Evolutionary conservation across 2,113 vertebrate species (phyloP).

Genomic region (Coryphaenoides rupestris): DNA sequence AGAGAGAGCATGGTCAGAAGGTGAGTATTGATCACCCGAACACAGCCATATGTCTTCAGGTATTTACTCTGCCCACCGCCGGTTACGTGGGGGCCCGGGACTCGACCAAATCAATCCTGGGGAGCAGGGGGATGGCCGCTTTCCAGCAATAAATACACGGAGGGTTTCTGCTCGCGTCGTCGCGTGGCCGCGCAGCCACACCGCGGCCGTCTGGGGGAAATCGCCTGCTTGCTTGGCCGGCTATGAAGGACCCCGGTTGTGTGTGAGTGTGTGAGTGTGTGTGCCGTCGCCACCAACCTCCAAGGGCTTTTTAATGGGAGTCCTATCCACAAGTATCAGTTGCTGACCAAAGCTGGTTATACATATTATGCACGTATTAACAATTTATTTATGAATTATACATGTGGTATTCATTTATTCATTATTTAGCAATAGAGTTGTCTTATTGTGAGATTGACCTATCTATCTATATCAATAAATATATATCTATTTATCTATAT

Average conservation of each 20-base stretch:
- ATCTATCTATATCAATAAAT: no score
- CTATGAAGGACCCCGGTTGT: conserved; percentile 69
- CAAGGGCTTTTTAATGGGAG: no score
- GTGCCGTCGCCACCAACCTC: no score
- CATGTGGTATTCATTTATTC: no score
- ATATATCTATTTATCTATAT: no score
- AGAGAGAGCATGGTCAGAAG: conserved; percentile 81
- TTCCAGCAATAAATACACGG: conserved; percentile 79
- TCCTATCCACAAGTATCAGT: no score
- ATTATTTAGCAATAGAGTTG: no score
- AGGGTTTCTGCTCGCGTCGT: conserved; percentile 54
- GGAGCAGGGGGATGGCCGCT: conserved; percentile 85
- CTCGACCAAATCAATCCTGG: conserved; percentile 90
- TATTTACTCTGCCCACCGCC: conserved; percentile 97
- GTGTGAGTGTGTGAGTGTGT: no score
- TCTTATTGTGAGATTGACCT: no score
- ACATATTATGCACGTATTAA: no score
- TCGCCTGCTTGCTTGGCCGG: conserved; percentile 51
- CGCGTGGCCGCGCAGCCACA: conserved; percentile 38
- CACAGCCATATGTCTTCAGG: conserved; percentile 96
- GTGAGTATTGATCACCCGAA: conserved; percentile 91
- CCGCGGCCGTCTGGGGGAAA: conserved; percentile 53
- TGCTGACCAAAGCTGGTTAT: no score
- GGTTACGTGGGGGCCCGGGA: conserved; percentile 78
- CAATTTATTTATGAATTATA: no score